These are phyloP conservation scores for Drosophila kanapiae DNA, from an alignment of 1,140 invertebrate genomes.

Conservation along the genomic window DNA sequence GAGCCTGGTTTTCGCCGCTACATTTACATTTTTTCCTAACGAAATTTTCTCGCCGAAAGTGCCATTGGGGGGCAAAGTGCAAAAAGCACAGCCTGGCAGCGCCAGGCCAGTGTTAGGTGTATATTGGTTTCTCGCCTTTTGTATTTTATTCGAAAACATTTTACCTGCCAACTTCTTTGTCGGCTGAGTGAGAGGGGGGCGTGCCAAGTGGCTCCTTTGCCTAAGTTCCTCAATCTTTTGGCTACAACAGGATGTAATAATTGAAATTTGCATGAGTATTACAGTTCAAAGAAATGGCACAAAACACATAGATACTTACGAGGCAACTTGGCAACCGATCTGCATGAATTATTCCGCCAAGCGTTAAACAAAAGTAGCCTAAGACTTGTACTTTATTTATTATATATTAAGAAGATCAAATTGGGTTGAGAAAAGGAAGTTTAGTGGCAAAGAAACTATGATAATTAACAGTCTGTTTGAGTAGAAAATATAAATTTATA, in stretches of 20 bases:
- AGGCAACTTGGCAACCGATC: conserved; percentile 26
- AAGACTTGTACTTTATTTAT: neutral
- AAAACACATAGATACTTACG: neutral
- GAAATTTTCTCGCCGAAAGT: conserved; percentile 50
- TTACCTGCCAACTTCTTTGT: conserved; percentile 26
- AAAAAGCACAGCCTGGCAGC: conserved; percentile 26
- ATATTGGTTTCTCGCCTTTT: conserved; percentile 26
- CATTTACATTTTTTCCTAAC: conserved; percentile 57
- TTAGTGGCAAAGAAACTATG: too few species aligned
- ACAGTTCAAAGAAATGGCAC: conserved; percentile 25
- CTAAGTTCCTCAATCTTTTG: conserved; percentile 32
- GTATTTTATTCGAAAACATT: conserved; percentile 42
- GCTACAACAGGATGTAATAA: conserved; percentile 32
- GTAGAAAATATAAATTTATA: neutral
- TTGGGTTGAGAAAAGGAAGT: neutral
- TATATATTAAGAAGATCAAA: neutral
- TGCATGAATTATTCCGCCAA: conserved; percentile 1
- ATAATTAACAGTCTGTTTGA: too few species aligned
- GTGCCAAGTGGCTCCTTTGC: conserved; percentile 9
- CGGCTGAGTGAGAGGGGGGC: neutral
- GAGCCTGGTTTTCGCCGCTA: conserved; percentile 35
- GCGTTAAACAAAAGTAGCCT: neutral
- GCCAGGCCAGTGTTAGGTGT: conserved; percentile 8
- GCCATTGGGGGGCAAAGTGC: conserved; percentile 55
- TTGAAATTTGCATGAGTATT: conserved; percentile 49